Conservation (phyloP, 2,888 invertebrate genomes). For the Frankliniella intonsa region DNA sequence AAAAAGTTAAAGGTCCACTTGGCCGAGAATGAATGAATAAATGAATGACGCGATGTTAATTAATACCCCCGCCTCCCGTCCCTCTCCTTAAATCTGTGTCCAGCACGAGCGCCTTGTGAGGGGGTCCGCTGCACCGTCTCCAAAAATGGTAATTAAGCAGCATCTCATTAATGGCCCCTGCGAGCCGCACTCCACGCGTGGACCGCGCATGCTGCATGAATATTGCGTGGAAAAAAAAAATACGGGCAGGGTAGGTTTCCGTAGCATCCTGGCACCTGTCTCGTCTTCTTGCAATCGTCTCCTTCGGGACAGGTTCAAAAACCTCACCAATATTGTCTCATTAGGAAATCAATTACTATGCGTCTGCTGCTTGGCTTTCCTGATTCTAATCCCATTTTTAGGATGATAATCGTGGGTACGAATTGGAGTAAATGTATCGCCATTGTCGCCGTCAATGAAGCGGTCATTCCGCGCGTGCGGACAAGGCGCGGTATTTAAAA, state of each 20-base stretch:
- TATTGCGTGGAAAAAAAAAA: not conserved
- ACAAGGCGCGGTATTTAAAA: too few species aligned
- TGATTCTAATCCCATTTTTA: too few species aligned
- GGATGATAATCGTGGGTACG: too few species aligned
- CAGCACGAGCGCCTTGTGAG: conserved; percentile 1
- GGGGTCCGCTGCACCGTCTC: not conserved
- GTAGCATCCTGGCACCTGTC: too few species aligned
- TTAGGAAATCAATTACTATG: too few species aligned
- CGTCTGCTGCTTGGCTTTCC: too few species aligned
- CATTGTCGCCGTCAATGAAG: too few species aligned
- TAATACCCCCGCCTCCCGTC: not conserved
- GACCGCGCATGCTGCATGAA: not conserved
- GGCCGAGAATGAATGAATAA: not conserved
- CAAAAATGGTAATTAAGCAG: conserved; percentile 13
- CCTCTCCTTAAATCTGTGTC: not conserved
- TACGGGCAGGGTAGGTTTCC: not conserved
- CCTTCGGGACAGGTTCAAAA: too few species aligned
- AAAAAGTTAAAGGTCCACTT: not conserved
- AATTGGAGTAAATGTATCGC: too few species aligned
- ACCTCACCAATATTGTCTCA: too few species aligned
- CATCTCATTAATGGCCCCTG: not conserved
- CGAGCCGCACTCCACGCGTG: not conserved
- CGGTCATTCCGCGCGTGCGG: too few species aligned
- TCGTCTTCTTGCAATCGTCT: too few species aligned
- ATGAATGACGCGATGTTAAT: not conserved